These are phyloP conservation scores for Cathartes aura DNA, from an alignment of 2,113 vertebrate genomes.

Conservation along the genomic window DNA sequence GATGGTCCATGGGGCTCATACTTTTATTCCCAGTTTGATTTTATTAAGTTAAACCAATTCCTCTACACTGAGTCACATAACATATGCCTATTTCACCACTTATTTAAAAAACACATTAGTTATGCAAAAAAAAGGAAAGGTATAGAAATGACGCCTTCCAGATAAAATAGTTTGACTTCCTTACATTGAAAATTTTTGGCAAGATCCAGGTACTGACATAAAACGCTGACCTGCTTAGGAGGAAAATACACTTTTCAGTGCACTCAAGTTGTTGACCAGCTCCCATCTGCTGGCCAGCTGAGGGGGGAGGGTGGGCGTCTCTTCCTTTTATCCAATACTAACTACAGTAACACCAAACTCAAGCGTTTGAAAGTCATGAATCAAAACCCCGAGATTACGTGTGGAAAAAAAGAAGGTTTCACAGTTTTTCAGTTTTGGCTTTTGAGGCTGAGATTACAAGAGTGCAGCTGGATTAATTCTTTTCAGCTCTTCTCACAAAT, in stretches of 20 bases:
- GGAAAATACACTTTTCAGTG: not conserved
- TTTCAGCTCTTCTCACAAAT: not conserved
- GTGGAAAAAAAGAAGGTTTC: not conserved
- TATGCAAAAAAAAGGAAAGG: not conserved
- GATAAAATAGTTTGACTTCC: slow-evolving; percentile 9
- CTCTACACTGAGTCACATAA: not conserved
- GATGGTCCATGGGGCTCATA: not conserved
- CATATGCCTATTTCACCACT: not conserved
- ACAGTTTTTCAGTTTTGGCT: not conserved
- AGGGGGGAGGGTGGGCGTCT: not conserved
- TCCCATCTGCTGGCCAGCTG: not conserved
- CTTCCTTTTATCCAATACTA: not conserved
- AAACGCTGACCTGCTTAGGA: not conserved
- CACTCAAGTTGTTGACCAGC: not conserved
- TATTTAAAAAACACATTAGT: not conserved
- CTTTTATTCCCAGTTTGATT: not conserved
- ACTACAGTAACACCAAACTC: not conserved
- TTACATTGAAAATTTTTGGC: not conserved
- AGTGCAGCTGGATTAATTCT: not conserved
- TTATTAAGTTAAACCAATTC: not conserved
- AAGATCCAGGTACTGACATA: not conserved
- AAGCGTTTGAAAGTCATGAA: not conserved
- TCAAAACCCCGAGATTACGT: not conserved
- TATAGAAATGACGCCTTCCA: not conserved
- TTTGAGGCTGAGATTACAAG: not conserved